Base-by-base conservation (phyloP, 2,113 vertebrate genomes). In the Candoia aspera region DNA sequence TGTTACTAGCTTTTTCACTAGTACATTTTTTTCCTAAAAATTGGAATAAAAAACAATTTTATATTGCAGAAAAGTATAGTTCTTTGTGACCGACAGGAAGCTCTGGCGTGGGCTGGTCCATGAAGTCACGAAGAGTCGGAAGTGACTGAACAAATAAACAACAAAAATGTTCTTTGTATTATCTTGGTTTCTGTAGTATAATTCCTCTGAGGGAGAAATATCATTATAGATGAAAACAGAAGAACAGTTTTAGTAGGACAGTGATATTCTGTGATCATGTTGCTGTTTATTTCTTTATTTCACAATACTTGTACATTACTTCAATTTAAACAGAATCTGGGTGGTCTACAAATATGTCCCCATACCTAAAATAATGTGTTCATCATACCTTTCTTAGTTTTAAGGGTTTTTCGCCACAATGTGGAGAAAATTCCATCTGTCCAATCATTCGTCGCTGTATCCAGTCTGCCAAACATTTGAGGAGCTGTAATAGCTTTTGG, bases 361-460 rank as follows among this genome's bases (percentile, higher is more conserved):
- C 49, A 49, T 49, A 49, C 49, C 49, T 6, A 6, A 49, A 49
- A 49, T 49, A 49, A 49, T 49, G 49, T 49, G 59, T 24, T 91
- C 92, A 86, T 87, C 92, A 57, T 55, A 98, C 98, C 97, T 87
- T 98, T 98, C 95, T 98, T 98, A 89, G 96, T 53, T 95, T 98
- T 98, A n/a, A 98, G 93, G 0, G 97, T 98, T 96, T 97, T 98
- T 86, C 97, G 97, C 98, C 98, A 98, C 46, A 98, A 95, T 13
- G 97, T 98, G 73, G 98, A 98, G 93, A 98, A 98, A 84, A 98
- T 98, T 49, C 98, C 98, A 93, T 98, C 98, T 83, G 98, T 98
- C 98, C 98, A 98, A 92, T 98, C 98, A 85, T 98, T 98, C 68
- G 97, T 98, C 73, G 97, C 97, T n/a, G 98, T 96, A 94, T 98